These are phyloP conservation scores for Achroia grisella DNA, from an alignment of 1,140 invertebrate species.

Conservation along the genomic window DNA sequence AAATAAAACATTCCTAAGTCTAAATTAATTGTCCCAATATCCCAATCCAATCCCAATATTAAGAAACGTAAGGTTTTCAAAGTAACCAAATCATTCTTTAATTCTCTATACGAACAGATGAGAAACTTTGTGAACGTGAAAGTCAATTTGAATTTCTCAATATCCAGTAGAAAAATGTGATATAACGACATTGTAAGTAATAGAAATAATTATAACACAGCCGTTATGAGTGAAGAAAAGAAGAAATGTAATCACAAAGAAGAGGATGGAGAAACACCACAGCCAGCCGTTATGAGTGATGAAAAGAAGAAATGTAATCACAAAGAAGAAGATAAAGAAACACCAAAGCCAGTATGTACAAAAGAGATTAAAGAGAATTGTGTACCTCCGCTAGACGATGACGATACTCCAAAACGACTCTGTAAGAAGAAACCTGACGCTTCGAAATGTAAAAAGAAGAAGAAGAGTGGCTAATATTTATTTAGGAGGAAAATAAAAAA, in stretches of 20 bases:
- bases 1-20: no score
- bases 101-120: no score
- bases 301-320: not conserved
- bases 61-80: no score
- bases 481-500: no score
- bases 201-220: no score
- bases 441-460: not conserved
- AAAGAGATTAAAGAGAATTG: not conserved
- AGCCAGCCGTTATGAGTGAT: not conserved
- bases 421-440: not conserved
- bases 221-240: not conserved
- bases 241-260: not conserved
- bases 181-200: no score
- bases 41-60: no score
- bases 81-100: no score
- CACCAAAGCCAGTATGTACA: not conserved
- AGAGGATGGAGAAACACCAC: not conserved
- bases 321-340: not conserved
- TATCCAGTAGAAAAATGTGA: no score
- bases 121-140: no score
- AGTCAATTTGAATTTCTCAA: no score
- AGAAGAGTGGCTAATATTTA: not conserved
- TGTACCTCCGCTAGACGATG: not conserved
- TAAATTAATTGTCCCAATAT: no score
- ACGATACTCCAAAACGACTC: not conserved